phyloP scores from a whole-genome alignment of 2,888 invertebrate genomes.

The Melanchra persicariae region DNA sequence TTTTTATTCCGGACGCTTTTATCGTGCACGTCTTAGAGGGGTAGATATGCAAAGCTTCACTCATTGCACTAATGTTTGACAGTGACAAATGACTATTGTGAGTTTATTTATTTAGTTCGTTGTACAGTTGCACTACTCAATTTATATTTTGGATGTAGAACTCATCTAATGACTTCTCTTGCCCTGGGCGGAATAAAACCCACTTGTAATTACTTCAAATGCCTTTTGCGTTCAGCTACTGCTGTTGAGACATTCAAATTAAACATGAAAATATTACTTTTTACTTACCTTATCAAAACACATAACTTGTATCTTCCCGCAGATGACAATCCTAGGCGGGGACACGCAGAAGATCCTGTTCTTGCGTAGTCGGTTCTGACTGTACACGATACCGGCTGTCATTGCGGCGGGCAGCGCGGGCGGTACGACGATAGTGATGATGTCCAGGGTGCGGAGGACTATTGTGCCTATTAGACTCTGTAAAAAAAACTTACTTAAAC shows the following conservation, averaged over 20 bases:
- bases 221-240: too few relatives aligned
- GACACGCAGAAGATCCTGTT: slow-evolving; percentile 95
- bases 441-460: slow-evolving; percentile 95
- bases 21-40: too few relatives aligned
- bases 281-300: slow-evolving; percentile 96
- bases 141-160: too few relatives aligned
- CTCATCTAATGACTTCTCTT: too few relatives aligned
- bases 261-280: background rate
- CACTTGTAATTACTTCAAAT: too few relatives aligned
- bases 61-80: background rate
- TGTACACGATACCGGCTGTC: slow-evolving; percentile 95
- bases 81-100: background rate
- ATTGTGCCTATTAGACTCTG: slow-evolving; percentile 91
- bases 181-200: too few relatives aligned
- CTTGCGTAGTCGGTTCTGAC: slow-evolving; percentile 93
- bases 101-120: background rate
- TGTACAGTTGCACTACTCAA: background rate
- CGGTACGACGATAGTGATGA: slow-evolving; percentile 98
- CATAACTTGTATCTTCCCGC: slow-evolving; percentile 95
- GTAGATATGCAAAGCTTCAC: background rate
- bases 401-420: slow-evolving; percentile 97
- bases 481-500: background rate
- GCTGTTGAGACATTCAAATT: too few relatives aligned
- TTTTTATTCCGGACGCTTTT: too few relatives aligned
- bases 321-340: slow-evolving; percentile 94